phyloP scores from a whole-genome alignment of 2,113 vertebrate genomes.

The Procapra przewalskii region DNA sequence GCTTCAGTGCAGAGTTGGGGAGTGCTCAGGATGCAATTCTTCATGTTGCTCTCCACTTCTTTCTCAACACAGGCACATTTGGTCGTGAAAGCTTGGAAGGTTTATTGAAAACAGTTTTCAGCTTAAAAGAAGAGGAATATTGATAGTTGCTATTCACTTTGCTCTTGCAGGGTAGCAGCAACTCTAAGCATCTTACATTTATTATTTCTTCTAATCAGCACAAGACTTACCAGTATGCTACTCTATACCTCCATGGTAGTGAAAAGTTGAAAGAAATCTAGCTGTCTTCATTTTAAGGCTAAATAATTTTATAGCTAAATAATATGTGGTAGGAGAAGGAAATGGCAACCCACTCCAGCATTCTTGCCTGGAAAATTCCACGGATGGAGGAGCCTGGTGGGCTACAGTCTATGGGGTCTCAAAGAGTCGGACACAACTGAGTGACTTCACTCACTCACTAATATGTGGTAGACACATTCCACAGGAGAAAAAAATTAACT shows the following conservation, averaged over 20 bases:
- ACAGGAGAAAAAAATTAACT: background rate
- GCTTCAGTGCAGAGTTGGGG: too few relatives aligned
- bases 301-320: background rate
- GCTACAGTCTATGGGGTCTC: too few relatives aligned
- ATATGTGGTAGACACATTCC: background rate
- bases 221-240: background rate
- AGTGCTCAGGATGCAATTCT: background rate
- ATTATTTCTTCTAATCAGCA: background rate
- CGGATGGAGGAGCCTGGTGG: too few relatives aligned
- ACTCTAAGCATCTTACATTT: background rate
- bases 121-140: background rate
- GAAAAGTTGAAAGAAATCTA: background rate
- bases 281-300: background rate
- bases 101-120: background rate
- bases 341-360: too few relatives aligned
- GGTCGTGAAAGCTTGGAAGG: background rate
- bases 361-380: too few relatives aligned
- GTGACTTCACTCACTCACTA: background rate
- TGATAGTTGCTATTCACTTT: background rate
- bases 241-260: background rate
- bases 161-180: background rate
- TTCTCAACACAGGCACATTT: background rate
- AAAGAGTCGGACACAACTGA: too few relatives aligned
- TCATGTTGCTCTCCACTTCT: background rate
- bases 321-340: background rate